These are phyloP conservation scores for Micropoecilia bifurca DNA, from an alignment of 2,797 vertebrate genomes.

Conservation along the genomic window DNA sequence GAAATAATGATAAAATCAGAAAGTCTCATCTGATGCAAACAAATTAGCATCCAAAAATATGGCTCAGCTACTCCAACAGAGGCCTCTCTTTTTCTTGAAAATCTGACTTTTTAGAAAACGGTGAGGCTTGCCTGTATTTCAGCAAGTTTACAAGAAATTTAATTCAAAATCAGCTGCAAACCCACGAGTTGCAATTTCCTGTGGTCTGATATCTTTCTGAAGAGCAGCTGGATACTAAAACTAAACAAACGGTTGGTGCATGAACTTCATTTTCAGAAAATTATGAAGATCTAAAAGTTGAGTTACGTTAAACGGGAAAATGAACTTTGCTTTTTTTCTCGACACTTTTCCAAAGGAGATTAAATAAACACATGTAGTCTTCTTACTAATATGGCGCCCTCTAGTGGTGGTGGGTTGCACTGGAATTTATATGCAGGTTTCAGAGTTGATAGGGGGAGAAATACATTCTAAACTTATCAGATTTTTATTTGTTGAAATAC, in stretches of 20 bases:
- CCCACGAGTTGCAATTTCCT: background rate
- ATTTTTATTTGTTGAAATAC: background rate
- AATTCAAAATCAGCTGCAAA: background rate
- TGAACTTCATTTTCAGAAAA: background rate
- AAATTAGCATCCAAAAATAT: background rate
- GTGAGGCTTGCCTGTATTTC: background rate
- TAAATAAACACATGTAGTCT: background rate
- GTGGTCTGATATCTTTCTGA: background rate
- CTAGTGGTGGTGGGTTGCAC: background rate
- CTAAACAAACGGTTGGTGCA: background rate
- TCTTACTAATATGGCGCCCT: background rate
- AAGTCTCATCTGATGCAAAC: conserved; percentile 22
- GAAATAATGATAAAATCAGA: conserved; percentile 41
- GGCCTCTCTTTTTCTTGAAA: background rate
- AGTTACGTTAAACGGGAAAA: background rate
- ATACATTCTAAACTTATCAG: background rate
- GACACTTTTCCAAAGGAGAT: background rate
- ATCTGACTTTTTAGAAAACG: background rate
- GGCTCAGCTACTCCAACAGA: background rate
- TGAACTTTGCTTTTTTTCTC: background rate
- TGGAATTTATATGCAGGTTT: background rate
- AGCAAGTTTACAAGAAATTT: background rate
- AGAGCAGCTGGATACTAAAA: background rate
- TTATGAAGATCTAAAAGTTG: background rate
- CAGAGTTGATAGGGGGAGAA: background rate